These are phyloP conservation scores for Monoplex corrugatus DNA, from an alignment of 2,888 invertebrate species.

Conservation along the genomic window DNA sequence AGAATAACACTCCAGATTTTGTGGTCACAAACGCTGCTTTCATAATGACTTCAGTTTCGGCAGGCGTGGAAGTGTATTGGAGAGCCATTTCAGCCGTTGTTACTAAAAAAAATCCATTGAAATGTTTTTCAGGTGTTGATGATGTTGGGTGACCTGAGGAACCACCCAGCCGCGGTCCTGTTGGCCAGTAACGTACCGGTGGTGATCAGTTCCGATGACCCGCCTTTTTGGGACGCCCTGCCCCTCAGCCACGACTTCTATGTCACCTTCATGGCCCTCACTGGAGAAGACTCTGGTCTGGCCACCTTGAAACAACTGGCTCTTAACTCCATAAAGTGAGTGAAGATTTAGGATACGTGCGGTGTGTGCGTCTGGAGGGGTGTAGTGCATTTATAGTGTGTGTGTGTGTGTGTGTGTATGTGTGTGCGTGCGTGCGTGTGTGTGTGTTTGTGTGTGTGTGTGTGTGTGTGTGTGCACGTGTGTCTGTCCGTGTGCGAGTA, in stretches of 20 bases:
- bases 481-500: no score
- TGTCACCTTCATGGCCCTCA: slow-evolving; percentile 76
- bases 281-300: slow-evolving; percentile 72
- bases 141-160: slow-evolving; percentile 74
- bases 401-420: no score
- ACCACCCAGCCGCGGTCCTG: slow-evolving; percentile 75
- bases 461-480: no score
- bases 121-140: slow-evolving; percentile 75
- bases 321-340: slow-evolving; percentile 29
- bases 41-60: not conserved
- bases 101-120: no score
- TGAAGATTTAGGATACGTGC: no score
- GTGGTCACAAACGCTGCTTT: no score
- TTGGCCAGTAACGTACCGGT: slow-evolving; percentile 72
- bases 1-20: no score
- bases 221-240: slow-evolving; percentile 73
- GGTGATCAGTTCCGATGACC: slow-evolving; percentile 79
- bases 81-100: not conserved
- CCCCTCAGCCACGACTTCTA: slow-evolving; percentile 78
- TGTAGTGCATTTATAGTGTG: no score
- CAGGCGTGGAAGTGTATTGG: not conserved
- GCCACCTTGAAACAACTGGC: slow-evolving; percentile 60
- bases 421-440: no score
- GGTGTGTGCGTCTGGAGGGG: no score
- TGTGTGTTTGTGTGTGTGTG: no score